Percentiles rank a stretch among this genome's conserved stretches.
These are phyloP conservation scores for Caloenas nicobarica DNA, from an alignment of 2,113 vertebrate genomes.

Conservation along the genomic window DNA sequence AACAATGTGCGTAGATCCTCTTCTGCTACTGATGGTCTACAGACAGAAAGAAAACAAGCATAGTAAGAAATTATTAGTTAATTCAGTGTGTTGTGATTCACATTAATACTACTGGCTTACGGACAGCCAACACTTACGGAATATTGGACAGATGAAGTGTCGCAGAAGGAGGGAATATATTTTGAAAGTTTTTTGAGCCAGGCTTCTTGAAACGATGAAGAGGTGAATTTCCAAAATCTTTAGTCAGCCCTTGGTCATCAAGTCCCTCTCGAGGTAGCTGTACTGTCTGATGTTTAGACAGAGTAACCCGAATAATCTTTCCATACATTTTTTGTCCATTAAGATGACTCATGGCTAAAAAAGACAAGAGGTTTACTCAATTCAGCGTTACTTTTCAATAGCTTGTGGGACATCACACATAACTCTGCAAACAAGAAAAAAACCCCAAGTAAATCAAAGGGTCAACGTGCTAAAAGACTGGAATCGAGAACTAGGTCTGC, in stretches of 20 bases:
- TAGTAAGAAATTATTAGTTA: neutral
- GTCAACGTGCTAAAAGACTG: neutral
- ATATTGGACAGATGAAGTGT: slow-evolving; percentile 97
- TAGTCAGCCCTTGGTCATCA: slow-evolving; percentile 96
- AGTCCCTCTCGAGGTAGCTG: slow-evolving; percentile 95
- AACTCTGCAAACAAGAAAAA: neutral
- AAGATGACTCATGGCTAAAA: slow-evolving; percentile 95
- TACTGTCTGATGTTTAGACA: slow-evolving; percentile 96
- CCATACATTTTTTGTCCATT: slow-evolving; percentile 98
- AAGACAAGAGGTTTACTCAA: neutral
- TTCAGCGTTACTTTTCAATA: neutral
- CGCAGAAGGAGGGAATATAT: slow-evolving; percentile 96
- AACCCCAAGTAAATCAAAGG: neutral
- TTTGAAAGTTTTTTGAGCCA: slow-evolving; percentile 97
- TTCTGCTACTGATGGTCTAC: slow-evolving; percentile 91
- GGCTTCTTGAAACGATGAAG: slow-evolving; percentile 97
- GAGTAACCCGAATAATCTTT: slow-evolving; percentile 95
- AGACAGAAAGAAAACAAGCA: slow-evolving; percentile 7
- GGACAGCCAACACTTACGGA: slow-evolving; percentile 83
- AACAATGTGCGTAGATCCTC: slow-evolving; percentile 94
- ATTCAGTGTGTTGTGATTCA: neutral
- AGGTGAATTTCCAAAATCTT: slow-evolving; percentile 97
- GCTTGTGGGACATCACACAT: neutral
- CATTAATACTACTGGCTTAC: neutral
- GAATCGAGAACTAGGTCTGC: neutral